Conservation (phyloP, 2,113 vertebrate species). For the Centropus unirufus region DNA sequence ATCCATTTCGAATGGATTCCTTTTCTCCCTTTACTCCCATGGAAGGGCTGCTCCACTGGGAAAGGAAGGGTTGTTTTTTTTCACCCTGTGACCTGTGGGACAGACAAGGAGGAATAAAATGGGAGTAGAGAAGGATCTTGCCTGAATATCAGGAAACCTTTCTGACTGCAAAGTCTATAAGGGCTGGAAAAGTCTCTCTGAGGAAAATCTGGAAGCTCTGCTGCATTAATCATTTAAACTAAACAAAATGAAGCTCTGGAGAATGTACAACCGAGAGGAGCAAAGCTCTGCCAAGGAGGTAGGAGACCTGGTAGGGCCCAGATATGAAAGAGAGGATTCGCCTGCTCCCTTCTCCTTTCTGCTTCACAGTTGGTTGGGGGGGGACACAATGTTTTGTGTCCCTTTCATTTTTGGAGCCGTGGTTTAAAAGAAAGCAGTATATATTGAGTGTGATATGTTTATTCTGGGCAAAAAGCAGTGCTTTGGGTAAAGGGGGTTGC, state of each 20-base stretch:
- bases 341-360: neutral
- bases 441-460: neutral
- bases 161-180: constrained; percentile 14
- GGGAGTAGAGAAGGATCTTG: neutral
- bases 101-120: neutral
- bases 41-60: neutral
- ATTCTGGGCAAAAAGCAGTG: constrained; percentile 16
- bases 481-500: constrained; percentile 17
- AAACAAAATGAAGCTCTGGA: constrained; percentile 33
- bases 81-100: neutral
- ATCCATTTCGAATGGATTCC: constrained; percentile 2
- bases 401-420: neutral
- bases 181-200: constrained; percentile 10
- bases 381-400: neutral
- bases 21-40: neutral
- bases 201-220: constrained; percentile 46
- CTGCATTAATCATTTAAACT: constrained; percentile 60
- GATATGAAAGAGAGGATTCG: neutral
- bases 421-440: neutral
- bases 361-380: fast-evolving
- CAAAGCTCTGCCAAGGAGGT: neutral
- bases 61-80: neutral
- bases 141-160: constrained; percentile 31
- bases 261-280: neutral
- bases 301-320: neutral